Percentiles rank a stretch among this genome's conserved stretches.
Evolutionary conservation across 2,888 invertebrate genomes (phyloP).

Genomic region (Drosophila seclusa): DNA sequence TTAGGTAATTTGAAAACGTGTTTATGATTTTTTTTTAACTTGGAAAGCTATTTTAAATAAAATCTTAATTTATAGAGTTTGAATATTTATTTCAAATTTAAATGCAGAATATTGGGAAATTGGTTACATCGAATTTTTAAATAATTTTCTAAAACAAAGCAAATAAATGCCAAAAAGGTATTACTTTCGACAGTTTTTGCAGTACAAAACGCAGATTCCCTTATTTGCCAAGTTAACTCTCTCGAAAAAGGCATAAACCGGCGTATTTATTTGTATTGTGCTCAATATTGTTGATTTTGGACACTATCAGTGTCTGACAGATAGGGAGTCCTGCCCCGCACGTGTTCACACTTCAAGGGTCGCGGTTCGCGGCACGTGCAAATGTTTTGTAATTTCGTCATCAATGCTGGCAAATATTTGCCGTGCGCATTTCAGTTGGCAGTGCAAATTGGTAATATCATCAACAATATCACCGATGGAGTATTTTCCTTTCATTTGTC

Average conservation of each 20-base stretch:
- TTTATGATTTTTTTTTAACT: not conserved
- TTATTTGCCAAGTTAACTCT: not conserved
- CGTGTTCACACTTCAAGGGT: conserved; percentile 81
- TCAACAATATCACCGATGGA: conserved; percentile 19
- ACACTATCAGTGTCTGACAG: conserved; percentile 54
- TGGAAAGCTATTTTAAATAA: rapidly evolving
- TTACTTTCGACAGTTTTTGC: not conserved
- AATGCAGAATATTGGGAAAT: not conserved
- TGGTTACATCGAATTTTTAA: not conserved
- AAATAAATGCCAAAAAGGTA: not conserved
- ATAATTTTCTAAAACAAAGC: not conserved
- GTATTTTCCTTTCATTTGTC: conserved; percentile 77
- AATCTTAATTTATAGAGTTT: rapidly evolving
- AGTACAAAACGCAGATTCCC: not conserved
- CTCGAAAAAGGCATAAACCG: not conserved
- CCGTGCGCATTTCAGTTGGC: conserved; percentile 47
- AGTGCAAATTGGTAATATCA: conserved; percentile 71
- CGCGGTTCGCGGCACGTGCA: conserved; percentile 67
- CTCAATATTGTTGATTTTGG: conserved; percentile 73
- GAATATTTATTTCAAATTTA: not conserved
- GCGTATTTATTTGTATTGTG: conserved; percentile 22
- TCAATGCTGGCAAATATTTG: conserved; percentile 69
- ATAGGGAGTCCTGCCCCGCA: conserved; percentile 44
- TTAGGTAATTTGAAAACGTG: not conserved
- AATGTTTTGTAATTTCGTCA: conserved; percentile 63